Base-by-base conservation (phyloP, 2,113 vertebrate species). In the Monopterus albus region DNA sequence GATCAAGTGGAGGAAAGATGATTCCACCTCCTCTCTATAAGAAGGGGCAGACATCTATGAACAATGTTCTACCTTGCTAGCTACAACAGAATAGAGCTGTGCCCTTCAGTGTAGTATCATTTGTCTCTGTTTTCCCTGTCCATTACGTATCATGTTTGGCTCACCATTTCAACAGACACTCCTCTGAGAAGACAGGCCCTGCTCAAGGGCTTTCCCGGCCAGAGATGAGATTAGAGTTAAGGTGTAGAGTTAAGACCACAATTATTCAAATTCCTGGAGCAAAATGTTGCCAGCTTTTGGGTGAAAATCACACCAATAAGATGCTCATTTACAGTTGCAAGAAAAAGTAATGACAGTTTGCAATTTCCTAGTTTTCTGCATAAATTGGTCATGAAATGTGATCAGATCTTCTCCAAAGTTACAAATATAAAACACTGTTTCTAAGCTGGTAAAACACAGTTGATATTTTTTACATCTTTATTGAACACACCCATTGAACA, bases 71-170 rank as follows among this genome's bases (percentile, higher is more conserved):
- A 59, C 62, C 56, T 43, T 67, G 78, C 72, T 53, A 55, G 46
- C 66, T 59, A 21, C 53, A 78, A 83, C 53, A 69, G 61, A 70
- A 57, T 47, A 70, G 70, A 64, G 52, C 55, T 49, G 25, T 79
- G 78, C 71, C 79, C 75, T 79, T 85, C 78, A 85, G 56, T 39
- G 74, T 79, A 64, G 69, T 52, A 69, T 86, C 85, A 85, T 89
- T 86, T 87, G 81, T 91, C 86, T 86, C 68, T 26, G 86, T 86
- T 86, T 81, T 72, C 75, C 45, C 81, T 70, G 77, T 86, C 79
- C 81, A 72, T 35, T 43, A 70, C 57, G 55, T 55, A 74, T 70
- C 75, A 57, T 45, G 62, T 65, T 75, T 33, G 47, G 78, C 69
- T 88, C 81, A 81, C 79, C 89, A 60, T 84, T 84, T 89, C 57